Evolutionary conservation across 2,888 invertebrate genomes (phyloP), one percentile per base, ranked within the genome.

Genomic region (Blera fallax): DNA sequence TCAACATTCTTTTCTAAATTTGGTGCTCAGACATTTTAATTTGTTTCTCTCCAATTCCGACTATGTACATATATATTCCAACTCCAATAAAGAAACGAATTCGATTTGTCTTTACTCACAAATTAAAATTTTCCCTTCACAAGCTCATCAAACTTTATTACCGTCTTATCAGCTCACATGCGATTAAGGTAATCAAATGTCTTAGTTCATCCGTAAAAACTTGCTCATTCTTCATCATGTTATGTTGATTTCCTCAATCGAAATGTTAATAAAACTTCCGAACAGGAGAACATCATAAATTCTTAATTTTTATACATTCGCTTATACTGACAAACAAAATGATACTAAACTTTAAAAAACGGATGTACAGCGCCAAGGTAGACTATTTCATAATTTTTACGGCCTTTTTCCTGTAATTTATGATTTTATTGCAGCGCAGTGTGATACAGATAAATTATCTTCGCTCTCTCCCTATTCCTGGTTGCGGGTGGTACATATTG

Each of bases 321-420:
- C 48, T 11, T 48, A 10, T 3, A 14, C 7, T 54, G 1, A 6
- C n/a, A 11, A 37, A 11, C 11, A 21, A 29, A 27, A 29, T 27
- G 52, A n/a, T 37, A 58, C 34, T 40, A 40, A 10, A 56, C 5
- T 32, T 16, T 21, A 54, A 29, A 14, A 29, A 14, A 27, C 8
- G 7, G 7, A 29, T n/a, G 8, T 52, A 34, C 16, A 32, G 32
- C 11, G 52, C 52, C 52, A 52, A 52, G 27, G 50, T 34, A 32
- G 27, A 11, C 50, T 69, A 24, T 54, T 54, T 69, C 69, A 69
- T 54, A 43, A 43, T 40, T 69, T n/a, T 69, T 29, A 69, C 56
- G 43, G 43, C 10, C 6, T 34, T 40, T 54, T 69, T 69, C 40
- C 52, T 52, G 21, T 54, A 37, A 65, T 50, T 52, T 67, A 67